Evolutionary conservation across 1,140 invertebrate genomes (phyloP), one percentile per base, ranked within the genome.

Genomic region (Pseudomyrmex dendroicus): DNA sequence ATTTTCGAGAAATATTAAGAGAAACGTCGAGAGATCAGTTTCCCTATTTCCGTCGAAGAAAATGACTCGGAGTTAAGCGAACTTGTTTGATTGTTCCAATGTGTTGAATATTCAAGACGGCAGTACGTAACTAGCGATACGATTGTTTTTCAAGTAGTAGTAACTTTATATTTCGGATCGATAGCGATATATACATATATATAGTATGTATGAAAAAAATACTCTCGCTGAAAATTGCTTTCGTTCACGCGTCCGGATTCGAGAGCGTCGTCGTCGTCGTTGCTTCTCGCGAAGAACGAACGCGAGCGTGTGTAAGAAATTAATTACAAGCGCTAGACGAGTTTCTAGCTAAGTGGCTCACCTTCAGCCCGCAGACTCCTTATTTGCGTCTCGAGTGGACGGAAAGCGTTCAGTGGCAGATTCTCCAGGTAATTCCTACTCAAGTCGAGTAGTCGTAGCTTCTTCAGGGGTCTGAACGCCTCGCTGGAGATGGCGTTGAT

Each of bases 341-440:
- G 54, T 61, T 35, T 35, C 35, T 7, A 35, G 35, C 13, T 72
- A 13, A 80, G 35, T 44, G 22, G 44, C 93, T 95, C 94, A 98
- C 97, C 97, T 96, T 98, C 96, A 68, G 97, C 96, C 84, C 95
- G 95, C 9, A 98, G 94, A 73, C 95, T 96, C 86, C 96, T 95
- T 85, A 98, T 96, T 93, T 98, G 97, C 5, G 97, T 97, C 93
- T 98, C 97, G 73, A 98, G 92, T 13, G 96, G 96, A 84, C 95
- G 95, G 73, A 98, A 95, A 17, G 97, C 96, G 87, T 97, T 97
- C 70, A 97, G 91, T 12, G 97, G 97, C 66, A 99, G 95, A 87
- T 96, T 96, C 92, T 97, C 97, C 74, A 99, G 96, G 90, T 97
- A 97, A 94, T 99, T 99, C 80, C 96, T 95, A 84, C 97, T 97